Base-by-base conservation (phyloP, 1,140 invertebrate species). In the Meloidogyne exigua region DNA sequence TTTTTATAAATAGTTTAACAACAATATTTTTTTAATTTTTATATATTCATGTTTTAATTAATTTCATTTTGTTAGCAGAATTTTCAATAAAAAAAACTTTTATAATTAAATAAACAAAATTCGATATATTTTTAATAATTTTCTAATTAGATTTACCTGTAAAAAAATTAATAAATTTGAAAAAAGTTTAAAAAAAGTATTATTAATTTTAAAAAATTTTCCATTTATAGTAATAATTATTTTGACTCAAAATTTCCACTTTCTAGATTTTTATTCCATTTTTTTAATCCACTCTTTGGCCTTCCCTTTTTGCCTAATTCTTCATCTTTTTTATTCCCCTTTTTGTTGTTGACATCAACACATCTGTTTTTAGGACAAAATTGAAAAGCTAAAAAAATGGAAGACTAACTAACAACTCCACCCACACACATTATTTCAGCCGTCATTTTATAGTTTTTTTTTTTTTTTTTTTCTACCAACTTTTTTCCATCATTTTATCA, bases 261-360 rank as follows among this genome's bases (percentile, higher is more conserved):
- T 7, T 12, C 18, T 57, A 57, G 4, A n/a, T 57, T 57, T 57
- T 57, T 57, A n/a, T 57, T n/a, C 9, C 5, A n/a, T 32, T 32
- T 57, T 57, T 57, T 57, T 57, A 57, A 57, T 57, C 21, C 49
- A 57, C 49, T 57, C 49, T 57, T 57, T 57, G 49, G 49, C 18
- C 49, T n/a, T 15, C 18, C n/a, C 21, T 57, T 49, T 57, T 57
- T 57, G 18, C 49, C 18, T 57, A 3, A 57, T 57, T 57, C 18
- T 57, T 57, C 49, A 57, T 57, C 49, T 9, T 57, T 57, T 57
- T n/a, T 57, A n/a, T n/a, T n/a, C n/a, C n/a, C n/a, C n/a, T 57
- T n/a, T 57, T 57, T 57, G n/a, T n/a, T 57, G 49, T 57, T 57
- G 49, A 57, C 49, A 57, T 57, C 49, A 57, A n/a, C 18, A 57